These are phyloP conservation scores for Cyclopterus lumpus DNA, from an alignment of 2,797 vertebrate genomes.

Conservation along the genomic window DNA sequence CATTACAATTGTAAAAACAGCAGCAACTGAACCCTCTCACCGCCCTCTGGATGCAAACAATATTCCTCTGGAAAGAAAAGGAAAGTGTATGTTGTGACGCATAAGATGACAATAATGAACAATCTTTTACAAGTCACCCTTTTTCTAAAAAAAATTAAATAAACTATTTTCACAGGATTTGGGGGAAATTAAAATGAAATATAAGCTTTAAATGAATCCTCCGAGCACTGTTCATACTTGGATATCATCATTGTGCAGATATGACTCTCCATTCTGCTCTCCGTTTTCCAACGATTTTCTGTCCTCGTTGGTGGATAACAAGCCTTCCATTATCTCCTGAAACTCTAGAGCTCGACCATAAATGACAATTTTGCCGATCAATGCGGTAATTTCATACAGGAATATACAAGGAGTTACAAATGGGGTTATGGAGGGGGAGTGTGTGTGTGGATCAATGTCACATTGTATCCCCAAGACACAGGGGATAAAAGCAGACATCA, in stretches of 20 bases:
- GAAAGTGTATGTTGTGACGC: neutral
- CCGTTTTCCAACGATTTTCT: conserved; percentile 77
- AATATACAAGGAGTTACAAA: conserved; percentile 68
- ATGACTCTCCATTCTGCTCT: conserved; percentile 44
- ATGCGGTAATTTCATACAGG: conserved; percentile 79
- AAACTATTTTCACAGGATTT: conserved; percentile 1
- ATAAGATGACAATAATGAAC: neutral
- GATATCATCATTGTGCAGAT: conserved; percentile 56
- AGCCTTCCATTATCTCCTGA: conserved; percentile 77
- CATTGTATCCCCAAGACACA: conserved; percentile 62
- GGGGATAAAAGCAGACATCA: conserved; percentile 73
- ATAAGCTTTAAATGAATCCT: conserved; percentile 1
- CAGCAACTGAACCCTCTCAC: conserved; percentile 9
- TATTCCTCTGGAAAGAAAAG: neutral
- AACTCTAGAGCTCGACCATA: conserved; percentile 75
- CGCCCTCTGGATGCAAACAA: conserved; percentile 3
- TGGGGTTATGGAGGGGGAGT: conserved; percentile 25
- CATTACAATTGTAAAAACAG: neutral
- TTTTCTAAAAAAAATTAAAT: neutral
- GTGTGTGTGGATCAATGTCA: conserved; percentile 49
- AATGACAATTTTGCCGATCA: conserved; percentile 74
- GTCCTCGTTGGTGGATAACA: conserved; percentile 65
- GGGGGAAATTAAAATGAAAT: neutral
- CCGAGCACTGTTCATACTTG: conserved; percentile 27
- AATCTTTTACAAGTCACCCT: neutral